Percentiles rank a stretch among this genome's conserved stretches.
Evolutionary conservation across 2,888 invertebrate genomes (phyloP).

Genomic region (Cabera pusaria): DNA sequence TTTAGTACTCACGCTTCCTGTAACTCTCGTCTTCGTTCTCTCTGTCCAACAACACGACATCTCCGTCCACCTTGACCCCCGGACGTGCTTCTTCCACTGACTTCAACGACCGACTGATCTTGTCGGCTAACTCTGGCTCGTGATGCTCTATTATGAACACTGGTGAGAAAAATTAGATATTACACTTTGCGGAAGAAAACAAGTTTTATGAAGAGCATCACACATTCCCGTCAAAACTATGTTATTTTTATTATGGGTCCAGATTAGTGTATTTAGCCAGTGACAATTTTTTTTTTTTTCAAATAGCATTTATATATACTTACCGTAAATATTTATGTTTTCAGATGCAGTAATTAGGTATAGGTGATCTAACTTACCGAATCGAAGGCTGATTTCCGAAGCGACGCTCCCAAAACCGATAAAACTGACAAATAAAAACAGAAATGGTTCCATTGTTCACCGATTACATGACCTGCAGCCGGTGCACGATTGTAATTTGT

Average conservation of each 20-base stretch:
- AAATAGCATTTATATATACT: no score
- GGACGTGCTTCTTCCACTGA: constrained; percentile 47
- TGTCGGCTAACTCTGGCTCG: constrained; percentile 54
- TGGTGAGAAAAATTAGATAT: no score
- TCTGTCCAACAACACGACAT: constrained; percentile 59
- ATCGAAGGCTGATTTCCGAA: constrained; percentile 63
- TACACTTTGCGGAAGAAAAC: no score
- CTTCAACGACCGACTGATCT: constrained; percentile 56
- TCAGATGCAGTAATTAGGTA: no score
- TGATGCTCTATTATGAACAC: constrained; percentile 62
- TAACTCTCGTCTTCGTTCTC: constrained; percentile 67
- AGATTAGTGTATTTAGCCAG: no score
- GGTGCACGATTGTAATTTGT: constrained; percentile 56
- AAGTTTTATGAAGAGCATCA: no score
- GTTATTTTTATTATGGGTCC: no score
- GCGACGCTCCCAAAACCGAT: constrained; percentile 57
- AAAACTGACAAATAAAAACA: constrained; percentile 50
- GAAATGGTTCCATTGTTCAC: constrained; percentile 43
- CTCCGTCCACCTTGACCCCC: constrained; percentile 49
- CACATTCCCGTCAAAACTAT: no score
- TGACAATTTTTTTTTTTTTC: no score
- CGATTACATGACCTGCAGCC: constrained; percentile 48
- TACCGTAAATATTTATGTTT: no score
- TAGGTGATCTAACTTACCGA: constrained; percentile 55
- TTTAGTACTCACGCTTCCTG: constrained; percentile 56